Evolutionary conservation across 2,113 vertebrate species (phyloP).

Genomic region (Ptyas mucosa): DNA sequence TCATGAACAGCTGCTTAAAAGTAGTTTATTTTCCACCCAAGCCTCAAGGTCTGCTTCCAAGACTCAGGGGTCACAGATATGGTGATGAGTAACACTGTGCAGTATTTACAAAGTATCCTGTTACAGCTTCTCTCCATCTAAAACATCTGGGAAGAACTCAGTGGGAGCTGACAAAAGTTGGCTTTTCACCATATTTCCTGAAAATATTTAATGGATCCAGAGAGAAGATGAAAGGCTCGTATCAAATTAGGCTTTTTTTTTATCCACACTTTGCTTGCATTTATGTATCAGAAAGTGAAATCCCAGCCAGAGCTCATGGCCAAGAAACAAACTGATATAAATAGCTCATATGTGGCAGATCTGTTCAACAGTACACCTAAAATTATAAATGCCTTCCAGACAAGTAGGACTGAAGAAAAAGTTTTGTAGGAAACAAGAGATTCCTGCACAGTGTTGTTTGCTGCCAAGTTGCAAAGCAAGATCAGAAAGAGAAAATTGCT

Average conservation of each 20-base stretch:
- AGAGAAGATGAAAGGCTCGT: conserved; percentile 4
- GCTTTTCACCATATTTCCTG: conserved; percentile 11
- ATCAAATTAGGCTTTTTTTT: not conserved
- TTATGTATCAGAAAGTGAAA: not conserved
- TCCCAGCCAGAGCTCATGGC: not conserved
- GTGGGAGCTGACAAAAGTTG: conserved; percentile 16
- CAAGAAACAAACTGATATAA: not conserved
- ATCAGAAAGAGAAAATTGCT: not conserved
- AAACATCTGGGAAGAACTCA: conserved; percentile 22
- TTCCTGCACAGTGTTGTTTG: not conserved
- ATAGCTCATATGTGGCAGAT: not conserved
- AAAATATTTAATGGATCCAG: conserved; percentile 14
- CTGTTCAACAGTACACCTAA: not conserved
- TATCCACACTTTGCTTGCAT: not conserved
- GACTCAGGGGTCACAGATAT: conserved; percentile 15
- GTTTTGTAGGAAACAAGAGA: not conserved
- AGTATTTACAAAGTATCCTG: conserved; percentile 18
- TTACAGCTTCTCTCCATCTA: conserved; percentile 12
- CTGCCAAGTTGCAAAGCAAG: not conserved
- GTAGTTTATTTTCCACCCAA: conserved; percentile 9
- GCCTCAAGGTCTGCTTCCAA: conserved; percentile 1
- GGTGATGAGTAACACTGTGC: conserved; percentile 22
- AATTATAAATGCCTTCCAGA: not conserved
- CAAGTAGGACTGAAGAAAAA: not conserved
- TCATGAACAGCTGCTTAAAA: conserved; percentile 2